These are phyloP conservation scores for Triops longicaudatus DNA, from an alignment of 1,140 invertebrate species.

Conservation along the genomic window DNA sequence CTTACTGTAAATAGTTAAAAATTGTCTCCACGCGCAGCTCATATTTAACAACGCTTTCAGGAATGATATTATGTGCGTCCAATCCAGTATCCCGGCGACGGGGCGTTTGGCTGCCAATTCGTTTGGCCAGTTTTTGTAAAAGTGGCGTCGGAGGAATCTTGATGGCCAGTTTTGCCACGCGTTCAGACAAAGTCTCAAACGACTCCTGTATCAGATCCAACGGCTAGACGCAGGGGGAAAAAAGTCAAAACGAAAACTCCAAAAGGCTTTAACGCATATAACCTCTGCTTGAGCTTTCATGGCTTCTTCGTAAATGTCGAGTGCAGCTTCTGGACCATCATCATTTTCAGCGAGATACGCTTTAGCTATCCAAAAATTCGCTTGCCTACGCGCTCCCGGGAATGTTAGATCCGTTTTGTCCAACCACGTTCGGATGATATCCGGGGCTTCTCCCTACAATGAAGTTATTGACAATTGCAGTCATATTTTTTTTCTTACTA, in stretches of 20 bases:
- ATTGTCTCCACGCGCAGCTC: background rate
- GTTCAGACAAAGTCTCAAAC: conserved; percentile 19
- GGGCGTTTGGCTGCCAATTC: background rate
- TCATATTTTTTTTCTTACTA: background rate
- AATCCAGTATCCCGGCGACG: background rate
- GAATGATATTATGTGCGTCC: background rate
- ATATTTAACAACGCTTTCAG: background rate
- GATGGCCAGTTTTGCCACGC: background rate
- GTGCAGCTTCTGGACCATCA: background rate
- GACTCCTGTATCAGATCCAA: conserved; percentile 13
- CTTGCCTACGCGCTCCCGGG: background rate
- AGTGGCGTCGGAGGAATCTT: background rate
- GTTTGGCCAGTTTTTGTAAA: conserved; percentile 6
- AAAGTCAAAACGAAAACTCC: background rate
- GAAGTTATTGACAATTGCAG: background rate
- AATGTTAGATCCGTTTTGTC: conserved; percentile 15
- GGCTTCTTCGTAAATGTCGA: conserved; percentile 21
- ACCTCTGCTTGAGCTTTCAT: conserved; percentile 22
- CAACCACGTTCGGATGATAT: background rate
- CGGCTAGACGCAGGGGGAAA: background rate
- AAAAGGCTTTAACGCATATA: background rate
- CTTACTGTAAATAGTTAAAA: background rate
- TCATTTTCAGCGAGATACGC: background rate
- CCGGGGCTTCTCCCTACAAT: background rate
- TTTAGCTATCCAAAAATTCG: conserved; percentile 16